phyloP scores from a whole-genome alignment of 1,140 invertebrate species.

The Zaprionus kolodkinae region DNA sequence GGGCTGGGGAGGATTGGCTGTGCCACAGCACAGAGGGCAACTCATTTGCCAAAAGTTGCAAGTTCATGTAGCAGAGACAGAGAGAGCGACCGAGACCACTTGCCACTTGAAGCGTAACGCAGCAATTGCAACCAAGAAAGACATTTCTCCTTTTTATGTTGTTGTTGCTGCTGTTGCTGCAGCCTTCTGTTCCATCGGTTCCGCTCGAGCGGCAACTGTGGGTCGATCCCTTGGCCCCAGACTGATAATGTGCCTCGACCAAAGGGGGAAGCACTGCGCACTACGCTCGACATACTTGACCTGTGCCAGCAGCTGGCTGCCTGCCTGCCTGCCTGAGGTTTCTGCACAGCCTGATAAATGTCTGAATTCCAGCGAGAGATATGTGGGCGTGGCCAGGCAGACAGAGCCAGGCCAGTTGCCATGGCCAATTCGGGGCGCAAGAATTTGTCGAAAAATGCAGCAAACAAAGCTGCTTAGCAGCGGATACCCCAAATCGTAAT shows the following conservation, averaged over 20 bases:
- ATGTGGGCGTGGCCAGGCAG: not conserved
- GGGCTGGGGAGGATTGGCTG: not conserved
- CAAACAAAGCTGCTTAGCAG: not conserved
- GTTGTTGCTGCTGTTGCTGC: slow-evolving; percentile 9
- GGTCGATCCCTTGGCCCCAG: not conserved
- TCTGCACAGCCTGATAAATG: slow-evolving; percentile 28
- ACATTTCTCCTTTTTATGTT: slow-evolving; percentile 26
- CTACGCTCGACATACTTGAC: slow-evolving; percentile 1
- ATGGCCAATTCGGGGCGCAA: slow-evolving; percentile 7
- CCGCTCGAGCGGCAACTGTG: slow-evolving; percentile 42
- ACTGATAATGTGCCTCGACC: not conserved
- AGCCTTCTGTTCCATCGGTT: slow-evolving; percentile 40
- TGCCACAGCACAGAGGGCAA: not conserved
- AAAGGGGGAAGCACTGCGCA: too few species aligned
- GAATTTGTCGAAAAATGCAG: slow-evolving; percentile 2
- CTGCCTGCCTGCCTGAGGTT: not conserved
- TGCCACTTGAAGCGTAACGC: slow-evolving; percentile 56
- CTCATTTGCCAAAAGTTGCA: slow-evolving; percentile 55
- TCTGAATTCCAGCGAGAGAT: slow-evolving; percentile 18
- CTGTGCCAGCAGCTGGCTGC: not conserved
- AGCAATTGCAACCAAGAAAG: slow-evolving; percentile 45
- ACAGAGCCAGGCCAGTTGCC: slow-evolving; percentile 10
- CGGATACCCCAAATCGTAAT: not conserved
- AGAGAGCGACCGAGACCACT: not conserved
- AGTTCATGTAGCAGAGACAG: slow-evolving; percentile 50